Base-by-base conservation (phyloP, 2,888 invertebrate genomes). In the Tethea ocularis region DNA sequence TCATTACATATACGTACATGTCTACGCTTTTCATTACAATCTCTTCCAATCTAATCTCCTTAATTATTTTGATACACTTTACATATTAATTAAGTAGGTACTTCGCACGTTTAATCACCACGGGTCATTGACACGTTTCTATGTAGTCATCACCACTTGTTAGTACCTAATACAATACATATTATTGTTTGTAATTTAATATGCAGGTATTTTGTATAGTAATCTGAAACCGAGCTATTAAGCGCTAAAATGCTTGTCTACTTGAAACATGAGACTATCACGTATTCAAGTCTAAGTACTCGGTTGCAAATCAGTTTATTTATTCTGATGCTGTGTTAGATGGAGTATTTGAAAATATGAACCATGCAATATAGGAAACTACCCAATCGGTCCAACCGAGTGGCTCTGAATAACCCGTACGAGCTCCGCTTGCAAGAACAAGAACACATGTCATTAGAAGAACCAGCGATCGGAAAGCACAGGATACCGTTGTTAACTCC, bases 401-500 rank as follows among this genome's bases (percentile, higher is more conserved):
- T n/a, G n/a, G n/a, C n/a, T n/a, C n/a, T n/a, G n/a, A n/a, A n/a
- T n/a, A n/a, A n/a, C n/a, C n/a, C n/a, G n/a, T 38, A 2, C 15
- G n/a, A 38, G 5, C 11, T 3, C 15, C 38, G 38, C 26, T 38
- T 17, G 17, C 41, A 41, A 41, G 41, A 8, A n/a, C n/a, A 17
- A 4, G 13, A 66, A 59, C 64, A 59, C 58, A 58, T 51, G 64
- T 74, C 68, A 72, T 83, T 78, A 82, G 60, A 62, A 74, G 41
- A 46, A 10, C 46, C 76, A 77, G 65, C 71, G 74, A 78, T 77
- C 72, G 71, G 71, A n/a, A n/a, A 38, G 15, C n/a, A 6, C 78
- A 75, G 71, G 74, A 74, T 77, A 77, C 80, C 78, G 83, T 78
- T 82, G 62, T 68, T 67, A 68, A 69, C 63, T 72, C 69, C 81